phyloP scores from a whole-genome alignment of 2,888 invertebrate genomes.

The Conchocele bisecta region DNA sequence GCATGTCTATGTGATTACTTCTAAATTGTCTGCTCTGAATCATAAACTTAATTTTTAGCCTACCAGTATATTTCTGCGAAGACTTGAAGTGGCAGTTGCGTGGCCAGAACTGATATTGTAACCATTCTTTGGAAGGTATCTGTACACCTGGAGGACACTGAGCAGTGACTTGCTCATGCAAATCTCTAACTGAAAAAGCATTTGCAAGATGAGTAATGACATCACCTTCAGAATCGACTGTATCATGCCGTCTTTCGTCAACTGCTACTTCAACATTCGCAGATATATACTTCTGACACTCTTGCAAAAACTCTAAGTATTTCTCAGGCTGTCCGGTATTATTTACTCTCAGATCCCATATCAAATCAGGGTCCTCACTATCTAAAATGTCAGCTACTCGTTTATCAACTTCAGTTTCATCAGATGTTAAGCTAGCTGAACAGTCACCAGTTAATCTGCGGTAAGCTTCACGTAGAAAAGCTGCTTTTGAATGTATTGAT shows the following conservation, averaged over 20 bases:
- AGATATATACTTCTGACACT: background rate
- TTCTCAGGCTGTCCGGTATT: background rate
- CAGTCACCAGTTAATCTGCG: slow-evolving; percentile 21
- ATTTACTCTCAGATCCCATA: slow-evolving; percentile 2
- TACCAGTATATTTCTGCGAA: slow-evolving; percentile 21
- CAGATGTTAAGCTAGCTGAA: slow-evolving; percentile 9
- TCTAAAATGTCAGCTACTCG: background rate
- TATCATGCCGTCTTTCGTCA: slow-evolving; percentile 8
- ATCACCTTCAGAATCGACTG: background rate
- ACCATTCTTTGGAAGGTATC: slow-evolving; percentile 21
- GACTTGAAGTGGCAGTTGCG: slow-evolving; percentile 16
- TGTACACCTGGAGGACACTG: background rate
- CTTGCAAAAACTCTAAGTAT: background rate
- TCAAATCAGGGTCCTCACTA: background rate
- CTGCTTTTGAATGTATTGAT: slow-evolving; percentile 1
- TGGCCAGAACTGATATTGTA: slow-evolving; percentile 28
- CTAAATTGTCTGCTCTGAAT: slow-evolving; percentile 36
- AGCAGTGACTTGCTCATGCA: slow-evolving; percentile 1
- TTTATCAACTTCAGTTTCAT: slow-evolving; percentile 5
- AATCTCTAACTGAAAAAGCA: slow-evolving; percentile 13
- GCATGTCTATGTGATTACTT: slow-evolving; percentile 16
- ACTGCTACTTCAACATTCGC: slow-evolving; percentile 2
- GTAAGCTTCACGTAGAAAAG: slow-evolving; percentile 19
- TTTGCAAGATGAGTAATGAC: slow-evolving; percentile 13
- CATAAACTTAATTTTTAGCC: slow-evolving; percentile 37